phyloP scores from a whole-genome alignment of 2,888 invertebrate species.

The Drosophila quinaria region DNA sequence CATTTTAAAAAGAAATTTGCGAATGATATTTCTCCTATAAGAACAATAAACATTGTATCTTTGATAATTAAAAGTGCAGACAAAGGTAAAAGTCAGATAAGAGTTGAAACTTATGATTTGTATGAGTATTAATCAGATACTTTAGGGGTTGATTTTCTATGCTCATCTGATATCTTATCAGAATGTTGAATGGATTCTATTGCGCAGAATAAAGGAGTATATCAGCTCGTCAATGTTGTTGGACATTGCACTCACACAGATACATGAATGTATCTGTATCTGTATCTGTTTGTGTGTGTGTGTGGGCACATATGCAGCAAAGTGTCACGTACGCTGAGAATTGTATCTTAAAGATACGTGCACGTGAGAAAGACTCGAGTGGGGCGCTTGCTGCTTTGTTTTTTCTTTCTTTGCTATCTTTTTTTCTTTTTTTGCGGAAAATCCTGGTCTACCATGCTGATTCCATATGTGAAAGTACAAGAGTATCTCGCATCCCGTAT shows the following conservation, averaged over 20 bases:
- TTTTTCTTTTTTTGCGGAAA: constrained; percentile 34
- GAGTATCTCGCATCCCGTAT: not conserved
- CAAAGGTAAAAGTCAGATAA: not conserved
- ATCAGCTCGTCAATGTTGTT: not conserved
- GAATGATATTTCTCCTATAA: not conserved
- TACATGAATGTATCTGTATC: not conserved
- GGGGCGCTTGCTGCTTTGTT: constrained; percentile 26
- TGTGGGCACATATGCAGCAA: constrained; percentile 6
- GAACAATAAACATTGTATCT: not conserved
- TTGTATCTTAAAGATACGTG: constrained; percentile 17
- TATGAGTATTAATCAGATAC: not conserved
- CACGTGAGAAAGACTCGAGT: constrained; percentile 21
- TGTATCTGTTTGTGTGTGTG: not conserved
- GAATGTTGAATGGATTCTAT: not conserved
- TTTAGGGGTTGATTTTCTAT: not conserved
- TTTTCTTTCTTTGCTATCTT: not conserved
- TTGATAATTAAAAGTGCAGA: not conserved
- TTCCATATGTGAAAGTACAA: constrained; percentile 34
- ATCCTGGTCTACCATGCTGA: constrained; percentile 42
- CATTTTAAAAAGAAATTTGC: no score
- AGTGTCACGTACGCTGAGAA: constrained; percentile 12
- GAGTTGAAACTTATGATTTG: no score
- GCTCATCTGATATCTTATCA: constrained; percentile 11
- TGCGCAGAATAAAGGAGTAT: not conserved
- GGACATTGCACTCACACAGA: constrained; percentile 12